These are phyloP conservation scores for Aplochiton taeniatus DNA, from an alignment of 2,797 vertebrate genomes.

Conservation along the genomic window DNA sequence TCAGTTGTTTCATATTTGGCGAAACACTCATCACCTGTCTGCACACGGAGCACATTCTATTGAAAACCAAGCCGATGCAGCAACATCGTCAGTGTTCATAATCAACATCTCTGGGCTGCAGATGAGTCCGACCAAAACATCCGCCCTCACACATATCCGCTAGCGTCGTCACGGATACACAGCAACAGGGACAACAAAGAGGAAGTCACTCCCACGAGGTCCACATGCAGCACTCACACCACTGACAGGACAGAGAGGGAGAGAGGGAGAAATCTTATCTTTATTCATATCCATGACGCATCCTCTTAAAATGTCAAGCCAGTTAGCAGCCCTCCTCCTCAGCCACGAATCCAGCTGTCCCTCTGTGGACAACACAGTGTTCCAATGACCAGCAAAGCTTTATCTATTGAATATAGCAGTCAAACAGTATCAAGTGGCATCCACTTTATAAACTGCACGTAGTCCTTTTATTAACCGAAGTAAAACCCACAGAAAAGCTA, in stretches of 20 bases:
- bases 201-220: slow-evolving; percentile 52
- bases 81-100: slow-evolving; percentile 41
- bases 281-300: slow-evolving; percentile 12
- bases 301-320: slow-evolving; percentile 47
- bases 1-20: slow-evolving; percentile 35
- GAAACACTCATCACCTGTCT: slow-evolving; percentile 42
- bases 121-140: slow-evolving; percentile 64
- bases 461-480: no score
- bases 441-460: no score
- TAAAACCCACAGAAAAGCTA: no score
- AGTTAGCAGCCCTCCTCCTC: slow-evolving; percentile 37
- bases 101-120: slow-evolving; percentile 64
- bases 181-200: slow-evolving; percentile 38
- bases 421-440: no score
- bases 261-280: slow-evolving; percentile 8
- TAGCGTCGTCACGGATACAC: slow-evolving; percentile 42
- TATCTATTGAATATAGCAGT: no score
- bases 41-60: slow-evolving; percentile 49
- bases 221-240: slow-evolving; percentile 20
- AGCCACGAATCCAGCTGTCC: slow-evolving; percentile 38
- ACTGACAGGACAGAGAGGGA: background rate
- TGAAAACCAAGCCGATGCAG: slow-evolving; percentile 50
- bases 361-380: background rate
- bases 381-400: no score
- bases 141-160: slow-evolving; percentile 47